Conservation (phyloP, 2,888 invertebrate genomes). For the Lucinisca nassula region DNA sequence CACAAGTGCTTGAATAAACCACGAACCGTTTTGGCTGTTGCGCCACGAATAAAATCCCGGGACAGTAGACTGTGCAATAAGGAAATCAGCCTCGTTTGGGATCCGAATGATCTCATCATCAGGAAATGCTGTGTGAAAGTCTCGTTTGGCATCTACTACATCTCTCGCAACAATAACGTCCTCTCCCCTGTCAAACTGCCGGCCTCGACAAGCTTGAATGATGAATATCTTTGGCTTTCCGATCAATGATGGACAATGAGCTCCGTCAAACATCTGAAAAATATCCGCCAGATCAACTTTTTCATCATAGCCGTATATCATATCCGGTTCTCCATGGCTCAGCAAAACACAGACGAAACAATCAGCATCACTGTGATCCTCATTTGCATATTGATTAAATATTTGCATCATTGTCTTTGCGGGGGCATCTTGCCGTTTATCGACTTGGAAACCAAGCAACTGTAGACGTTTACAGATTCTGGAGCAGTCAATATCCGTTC, state of each 20-base stretch:
- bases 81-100: conserved; percentile 86
- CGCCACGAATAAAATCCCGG: conserved; percentile 87
- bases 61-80: conserved; percentile 86
- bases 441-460: conserved; percentile 92
- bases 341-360: conserved; percentile 95
- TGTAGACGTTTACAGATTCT: conserved; percentile 90
- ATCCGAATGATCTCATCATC: conserved; percentile 89
- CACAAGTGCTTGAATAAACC: conserved; percentile 87
- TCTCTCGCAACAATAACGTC: conserved; percentile 49
- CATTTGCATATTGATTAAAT: conserved; percentile 90
- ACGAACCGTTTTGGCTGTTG: conserved; percentile 86
- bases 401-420: conserved; percentile 91
- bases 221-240: conserved; percentile 95
- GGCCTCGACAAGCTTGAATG: conserved; percentile 89
- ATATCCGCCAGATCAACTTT: conserved; percentile 94
- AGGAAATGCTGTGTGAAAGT: conserved; percentile 89
- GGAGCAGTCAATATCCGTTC: conserved; percentile 95
- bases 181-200: conserved; percentile 79
- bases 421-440: conserved; percentile 91
- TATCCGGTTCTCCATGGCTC: conserved; percentile 96
- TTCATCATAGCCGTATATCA: conserved; percentile 95
- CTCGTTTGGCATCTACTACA: conserved; percentile 89
- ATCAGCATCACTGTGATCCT: conserved; percentile 94
- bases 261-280: conserved; percentile 90
- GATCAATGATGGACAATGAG: conserved; percentile 94